A percentile compares a stretch with the other conserved stretches of the same genome.
Evolutionary conservation across 2,113 vertebrate genomes (phyloP).

Genomic region (Steatornis caripensis): DNA sequence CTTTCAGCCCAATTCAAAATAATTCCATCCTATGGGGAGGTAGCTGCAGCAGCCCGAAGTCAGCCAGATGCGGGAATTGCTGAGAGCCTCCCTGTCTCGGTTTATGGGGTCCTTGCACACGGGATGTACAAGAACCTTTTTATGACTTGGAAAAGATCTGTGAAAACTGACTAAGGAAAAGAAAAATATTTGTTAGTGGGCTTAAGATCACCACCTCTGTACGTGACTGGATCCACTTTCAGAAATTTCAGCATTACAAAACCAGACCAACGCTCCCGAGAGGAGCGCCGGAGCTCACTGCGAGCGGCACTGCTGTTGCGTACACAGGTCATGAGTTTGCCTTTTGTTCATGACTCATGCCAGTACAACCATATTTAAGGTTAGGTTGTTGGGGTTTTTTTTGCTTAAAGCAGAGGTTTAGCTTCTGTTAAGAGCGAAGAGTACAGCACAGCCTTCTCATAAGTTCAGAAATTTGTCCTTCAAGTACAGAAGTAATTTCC

Average conservation of each 20-base stretch:
- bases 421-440: neutral
- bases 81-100: neutral
- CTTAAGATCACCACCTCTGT: neutral
- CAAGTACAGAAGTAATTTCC: neutral
- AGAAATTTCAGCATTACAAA: neutral
- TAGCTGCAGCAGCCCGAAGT: neutral
- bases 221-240: neutral
- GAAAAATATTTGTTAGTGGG: neutral
- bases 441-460: neutral
- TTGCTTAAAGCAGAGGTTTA: neutral
- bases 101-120: accelerated
- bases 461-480: neutral
- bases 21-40: neutral
- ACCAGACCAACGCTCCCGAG: neutral
- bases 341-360: too few species aligned
- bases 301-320: neutral
- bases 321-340: too few species aligned
- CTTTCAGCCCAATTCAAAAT: neutral
- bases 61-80: neutral
- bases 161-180: neutral
- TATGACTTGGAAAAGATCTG: neutral
- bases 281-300: neutral
- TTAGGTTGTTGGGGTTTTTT: neutral
- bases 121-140: neutral
- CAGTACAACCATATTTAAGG: neutral